Percentiles rank a stretch among this genome's conserved stretches.
These are phyloP conservation scores for Podarcis muralis DNA, from an alignment of 2,113 vertebrate species.

Conservation along the genomic window DNA sequence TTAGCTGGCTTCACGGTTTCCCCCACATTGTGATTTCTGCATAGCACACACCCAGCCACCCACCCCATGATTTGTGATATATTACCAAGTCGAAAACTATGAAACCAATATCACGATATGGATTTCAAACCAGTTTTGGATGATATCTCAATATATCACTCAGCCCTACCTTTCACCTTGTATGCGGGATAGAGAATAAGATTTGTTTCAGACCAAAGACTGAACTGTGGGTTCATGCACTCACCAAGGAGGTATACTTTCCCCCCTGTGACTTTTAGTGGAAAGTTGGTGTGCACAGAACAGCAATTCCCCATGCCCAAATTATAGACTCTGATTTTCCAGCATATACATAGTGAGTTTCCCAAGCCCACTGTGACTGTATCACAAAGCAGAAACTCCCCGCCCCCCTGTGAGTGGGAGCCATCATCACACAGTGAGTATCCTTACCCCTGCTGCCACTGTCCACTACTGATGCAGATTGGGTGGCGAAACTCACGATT, in stretches of 20 bases:
- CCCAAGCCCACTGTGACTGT: neutral
- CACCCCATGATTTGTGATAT: no score
- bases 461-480: neutral
- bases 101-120: no score
- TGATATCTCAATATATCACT: no score
- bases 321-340: neutral
- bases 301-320: no score
- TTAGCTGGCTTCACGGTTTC: no score
- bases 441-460: neutral
- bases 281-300: neutral
- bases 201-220: neutral
- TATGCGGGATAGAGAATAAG: neutral
- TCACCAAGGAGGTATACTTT: neutral
- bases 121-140: no score
- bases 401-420: no score
- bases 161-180: no score
- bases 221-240: neutral
- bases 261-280: neutral
- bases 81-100: no score
- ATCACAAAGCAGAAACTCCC: neutral
- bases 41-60: no score
- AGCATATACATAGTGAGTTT: neutral
- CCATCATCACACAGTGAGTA: no score
- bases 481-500: neutral
- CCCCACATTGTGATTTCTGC: no score